Evolutionary conservation across 1,140 invertebrate genomes (phyloP), one percentile per base, ranked within the genome.

Genomic region (Heliconius hewitsoni): DNA sequence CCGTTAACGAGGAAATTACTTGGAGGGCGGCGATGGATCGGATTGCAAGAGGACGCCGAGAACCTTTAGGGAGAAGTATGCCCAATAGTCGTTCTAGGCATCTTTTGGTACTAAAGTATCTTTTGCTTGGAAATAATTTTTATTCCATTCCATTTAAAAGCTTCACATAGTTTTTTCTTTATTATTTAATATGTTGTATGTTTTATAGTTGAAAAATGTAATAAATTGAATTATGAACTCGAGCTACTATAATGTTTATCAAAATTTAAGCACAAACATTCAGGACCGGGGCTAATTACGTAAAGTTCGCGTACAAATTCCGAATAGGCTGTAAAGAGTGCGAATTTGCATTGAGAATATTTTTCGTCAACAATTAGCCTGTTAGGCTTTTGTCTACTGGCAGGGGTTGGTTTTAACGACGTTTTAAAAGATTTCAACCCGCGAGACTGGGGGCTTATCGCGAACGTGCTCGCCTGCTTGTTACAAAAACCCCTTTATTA

Each of bases 1-100:
- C 89, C 86, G 87, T 93, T 94, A 94, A 94, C 92, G 90, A 93
- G 92, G 89, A 93, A 94, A 94, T 94, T 93, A 93, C 93, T 86
- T 89, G 91, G 91, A 91, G 92, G 92, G 89, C 87, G 86, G 86
- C 85, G 87, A 86, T 83, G 87, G 92, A 93, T 94, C 92, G 88
- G 91, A 93, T 93, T 94, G 92, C 93, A 93, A 89, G 90, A 87
- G 89, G 88, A 92, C 87, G 83, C 86, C 76, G 83, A 85, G 86
- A 86, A 89, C 89, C 90, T 91, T 84, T 84, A 84, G 90, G 89
- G 90, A 90, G 88, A 89, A 92, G 89, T 90, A 86, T 91, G 84
- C 89, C 90, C 91, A 90, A 90, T 89, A 86, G 91, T 88, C 87
- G 86, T 87, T 88, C 84, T 86, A 87, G 86, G 86, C 90, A 90